phyloP scores from a whole-genome alignment of 2,888 invertebrate genomes.

The Reticulitermes lucifugus region DNA sequence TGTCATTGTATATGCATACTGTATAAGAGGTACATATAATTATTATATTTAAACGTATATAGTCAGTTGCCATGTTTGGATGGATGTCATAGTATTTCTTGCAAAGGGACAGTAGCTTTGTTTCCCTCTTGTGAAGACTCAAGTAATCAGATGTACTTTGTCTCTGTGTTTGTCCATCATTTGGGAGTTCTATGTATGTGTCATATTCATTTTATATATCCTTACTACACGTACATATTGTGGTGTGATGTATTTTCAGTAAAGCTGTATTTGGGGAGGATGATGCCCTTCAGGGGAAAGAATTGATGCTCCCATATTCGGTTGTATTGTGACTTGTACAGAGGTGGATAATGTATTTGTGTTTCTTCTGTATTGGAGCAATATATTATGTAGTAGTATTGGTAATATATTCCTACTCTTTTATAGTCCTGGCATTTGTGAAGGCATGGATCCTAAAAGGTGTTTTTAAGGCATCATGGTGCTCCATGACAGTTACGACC shows the following conservation, averaged over 20 bases:
- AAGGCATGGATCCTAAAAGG: too few relatives aligned
- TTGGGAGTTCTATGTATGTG: not conserved
- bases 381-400: slow-evolving; percentile 29
- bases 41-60: not conserved
- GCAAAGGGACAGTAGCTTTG: not conserved
- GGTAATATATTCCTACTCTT: not conserved
- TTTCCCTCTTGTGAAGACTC: not conserved
- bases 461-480: too few relatives aligned
- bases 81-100: not conserved
- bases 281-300: not conserved
- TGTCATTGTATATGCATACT: not conserved
- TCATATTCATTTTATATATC: slow-evolving; percentile 21
- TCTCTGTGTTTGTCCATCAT: slow-evolving; percentile 16
- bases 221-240: slow-evolving; percentile 14
- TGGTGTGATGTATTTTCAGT: slow-evolving; percentile 22
- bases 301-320: not conserved
- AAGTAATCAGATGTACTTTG: slow-evolving; percentile 24
- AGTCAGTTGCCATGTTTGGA: not conserved
- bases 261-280: not conserved
- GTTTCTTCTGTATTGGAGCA: slow-evolving; percentile 32
- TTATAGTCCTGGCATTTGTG: not conserved
- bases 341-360: slow-evolving; percentile 9
- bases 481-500: too few relatives aligned
- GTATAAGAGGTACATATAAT: not conserved
- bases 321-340: slow-evolving; percentile 14